Evolutionary conservation across 2,113 vertebrate species (phyloP).

Genomic region (Suricata suricatta): DNA sequence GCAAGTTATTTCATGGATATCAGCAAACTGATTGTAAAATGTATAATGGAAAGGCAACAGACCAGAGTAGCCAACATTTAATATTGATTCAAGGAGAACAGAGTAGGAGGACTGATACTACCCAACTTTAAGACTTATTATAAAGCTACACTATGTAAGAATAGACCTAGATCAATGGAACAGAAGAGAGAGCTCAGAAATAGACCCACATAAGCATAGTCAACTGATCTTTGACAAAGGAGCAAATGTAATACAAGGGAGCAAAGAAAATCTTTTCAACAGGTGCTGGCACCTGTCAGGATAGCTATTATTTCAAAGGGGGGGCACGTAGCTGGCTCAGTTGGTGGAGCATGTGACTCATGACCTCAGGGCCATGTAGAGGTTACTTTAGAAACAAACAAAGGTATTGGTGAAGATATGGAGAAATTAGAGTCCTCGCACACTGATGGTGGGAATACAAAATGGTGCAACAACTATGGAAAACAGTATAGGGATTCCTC

Average conservation of each 20-base stretch:
- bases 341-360: background rate
- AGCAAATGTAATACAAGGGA: background rate
- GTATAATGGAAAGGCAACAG: background rate
- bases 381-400: background rate
- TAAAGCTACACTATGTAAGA: background rate
- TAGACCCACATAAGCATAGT: background rate
- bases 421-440: background rate
- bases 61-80: background rate
- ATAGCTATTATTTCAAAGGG: background rate
- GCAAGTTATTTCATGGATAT: background rate
- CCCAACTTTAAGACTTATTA: background rate
- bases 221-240: constrained; percentile 9
- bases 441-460: background rate
- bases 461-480: background rate
- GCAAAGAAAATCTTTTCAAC: background rate
- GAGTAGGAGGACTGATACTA: background rate
- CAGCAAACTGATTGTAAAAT: background rate
- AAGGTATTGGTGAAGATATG: background rate
- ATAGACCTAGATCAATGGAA: background rate
- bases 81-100: background rate
- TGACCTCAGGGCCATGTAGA: background rate
- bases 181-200: background rate
- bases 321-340: background rate
- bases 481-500: background rate
- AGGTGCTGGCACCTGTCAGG: background rate